These are phyloP conservation scores for Phengaris alcon DNA, from an alignment of 2,888 invertebrate species.

Conservation along the genomic window DNA sequence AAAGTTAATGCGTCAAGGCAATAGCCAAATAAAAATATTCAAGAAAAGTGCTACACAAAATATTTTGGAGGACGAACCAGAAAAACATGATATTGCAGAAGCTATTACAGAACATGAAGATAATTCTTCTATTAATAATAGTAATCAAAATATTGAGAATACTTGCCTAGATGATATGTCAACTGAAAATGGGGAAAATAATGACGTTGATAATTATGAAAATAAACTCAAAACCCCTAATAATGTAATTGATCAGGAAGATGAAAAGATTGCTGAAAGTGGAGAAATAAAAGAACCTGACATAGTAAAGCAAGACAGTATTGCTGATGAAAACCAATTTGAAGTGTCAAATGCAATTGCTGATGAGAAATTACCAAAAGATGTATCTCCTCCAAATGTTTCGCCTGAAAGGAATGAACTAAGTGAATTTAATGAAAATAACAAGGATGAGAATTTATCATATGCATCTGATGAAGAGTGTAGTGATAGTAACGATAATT, in stretches of 20 bases:
- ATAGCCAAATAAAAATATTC: slow-evolving; percentile 67
- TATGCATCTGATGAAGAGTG: neutral
- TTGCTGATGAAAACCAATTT: slow-evolving; percentile 21
- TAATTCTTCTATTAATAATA: slow-evolving; percentile 25
- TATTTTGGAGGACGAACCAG: slow-evolving; percentile 12
- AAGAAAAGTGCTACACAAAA: slow-evolving; percentile 49
- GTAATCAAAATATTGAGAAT: slow-evolving; percentile 25
- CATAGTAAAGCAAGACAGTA: slow-evolving; percentile 28
- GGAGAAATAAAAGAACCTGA: neutral
- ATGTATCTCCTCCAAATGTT: neutral
- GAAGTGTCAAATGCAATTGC: neutral
- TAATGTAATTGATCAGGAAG: slow-evolving; percentile 5
- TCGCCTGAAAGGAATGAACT: neutral
- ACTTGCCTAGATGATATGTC: neutral
- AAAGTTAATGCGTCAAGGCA: slow-evolving; percentile 63
- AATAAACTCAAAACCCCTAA: neutral
- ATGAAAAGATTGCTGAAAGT: neutral
- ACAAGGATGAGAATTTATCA: slow-evolving; percentile 1
- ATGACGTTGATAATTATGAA: neutral
- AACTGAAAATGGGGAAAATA: neutral
- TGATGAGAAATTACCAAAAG: neutral
- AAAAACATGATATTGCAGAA: slow-evolving; percentile 26
- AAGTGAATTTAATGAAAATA: neutral
- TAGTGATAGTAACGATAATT: slow-evolving; percentile 21
- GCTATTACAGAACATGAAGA: slow-evolving; percentile 32